Evolutionary conservation across 2,113 vertebrate genomes (phyloP).

Genomic region (Lepus americanus): DNA sequence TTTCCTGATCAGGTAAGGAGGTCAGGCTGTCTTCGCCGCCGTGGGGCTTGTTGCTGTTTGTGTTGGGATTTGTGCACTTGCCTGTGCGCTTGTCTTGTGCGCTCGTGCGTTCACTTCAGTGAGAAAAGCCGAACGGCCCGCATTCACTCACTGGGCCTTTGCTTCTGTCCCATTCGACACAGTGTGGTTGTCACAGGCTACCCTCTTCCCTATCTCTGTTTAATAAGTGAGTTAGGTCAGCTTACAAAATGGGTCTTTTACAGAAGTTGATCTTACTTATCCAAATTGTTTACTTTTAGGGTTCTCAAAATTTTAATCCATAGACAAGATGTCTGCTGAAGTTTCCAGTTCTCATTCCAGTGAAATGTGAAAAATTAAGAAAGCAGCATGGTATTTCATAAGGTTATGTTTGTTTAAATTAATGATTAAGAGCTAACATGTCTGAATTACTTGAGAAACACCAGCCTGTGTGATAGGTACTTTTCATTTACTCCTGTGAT

Average conservation of each 20-base stretch:
- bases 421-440: background rate
- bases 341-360: background rate
- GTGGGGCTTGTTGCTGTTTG: no score
- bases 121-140: background rate
- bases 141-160: background rate
- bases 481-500: background rate
- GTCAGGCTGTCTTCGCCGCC: background rate
- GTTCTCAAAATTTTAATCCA: background rate
- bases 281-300: background rate
- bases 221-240: background rate
- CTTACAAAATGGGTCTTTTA: background rate
- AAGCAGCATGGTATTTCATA: background rate
- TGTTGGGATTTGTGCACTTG: no score
- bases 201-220: background rate
- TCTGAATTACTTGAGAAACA: background rate
- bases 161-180: background rate
- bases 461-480: no score
- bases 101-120: background rate
- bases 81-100: no score
- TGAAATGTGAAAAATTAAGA: background rate
- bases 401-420: background rate
- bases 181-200: rapidly evolving
- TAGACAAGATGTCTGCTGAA: background rate
- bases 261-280: background rate
- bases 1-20: slow-evolving; percentile 91